phyloP scores from a whole-genome alignment of 2,888 invertebrate species.

The Habrosyne pyritoides region DNA sequence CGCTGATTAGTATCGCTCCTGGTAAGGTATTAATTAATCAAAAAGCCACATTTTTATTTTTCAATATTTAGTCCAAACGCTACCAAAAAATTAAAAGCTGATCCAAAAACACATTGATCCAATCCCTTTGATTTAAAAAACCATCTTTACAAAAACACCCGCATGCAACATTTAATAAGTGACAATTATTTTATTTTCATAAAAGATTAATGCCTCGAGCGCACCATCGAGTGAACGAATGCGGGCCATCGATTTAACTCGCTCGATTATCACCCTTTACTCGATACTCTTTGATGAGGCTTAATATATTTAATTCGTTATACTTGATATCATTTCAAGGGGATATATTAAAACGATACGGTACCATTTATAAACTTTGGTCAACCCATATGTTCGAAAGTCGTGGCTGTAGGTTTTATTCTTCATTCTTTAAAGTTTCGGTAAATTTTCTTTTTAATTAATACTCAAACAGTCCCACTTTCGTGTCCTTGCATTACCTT shows the following conservation, averaged over 20 bases:
- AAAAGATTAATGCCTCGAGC: constrained; percentile 60
- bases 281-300: constrained; percentile 54
- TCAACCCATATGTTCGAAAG: no score
- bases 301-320: constrained; percentile 54
- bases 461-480: no score
- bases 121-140: constrained; percentile 50
- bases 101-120: neutral
- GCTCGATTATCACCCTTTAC: constrained; percentile 75
- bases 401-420: no score
- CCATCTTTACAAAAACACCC: constrained; percentile 55
- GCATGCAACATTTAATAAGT: constrained; percentile 73
- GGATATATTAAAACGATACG: constrained; percentile 14
- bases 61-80: neutral
- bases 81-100: neutral
- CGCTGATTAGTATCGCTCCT: no score
- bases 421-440: no score
- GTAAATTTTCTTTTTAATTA: no score
- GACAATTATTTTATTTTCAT: constrained; percentile 79
- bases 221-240: constrained; percentile 44
- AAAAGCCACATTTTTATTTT: no score
- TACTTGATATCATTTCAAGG: constrained; percentile 35
- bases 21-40: no score
- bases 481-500: no score
- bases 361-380: no score
- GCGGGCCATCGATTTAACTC: constrained; percentile 77